phyloP scores from a whole-genome alignment of 1,140 invertebrate species.

The Diorhabda carinulata region DNA sequence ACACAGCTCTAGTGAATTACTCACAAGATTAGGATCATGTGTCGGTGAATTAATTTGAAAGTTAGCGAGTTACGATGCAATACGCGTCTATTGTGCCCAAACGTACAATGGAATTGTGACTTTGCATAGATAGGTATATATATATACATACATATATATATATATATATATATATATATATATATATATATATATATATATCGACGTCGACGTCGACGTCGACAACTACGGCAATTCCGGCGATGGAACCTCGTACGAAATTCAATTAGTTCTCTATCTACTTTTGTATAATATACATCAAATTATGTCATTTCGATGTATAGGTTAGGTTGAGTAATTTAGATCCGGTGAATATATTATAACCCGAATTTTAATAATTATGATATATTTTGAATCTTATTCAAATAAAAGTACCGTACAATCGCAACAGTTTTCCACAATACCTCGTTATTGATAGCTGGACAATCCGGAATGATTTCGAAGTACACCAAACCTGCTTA shows the following conservation, averaged over 20 bases:
- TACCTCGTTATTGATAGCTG: too few relatives aligned
- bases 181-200: too few relatives aligned
- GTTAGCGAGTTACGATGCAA: constrained; percentile 29
- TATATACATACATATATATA: background rate
- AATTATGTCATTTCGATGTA: constrained; percentile 6
- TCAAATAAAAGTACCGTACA: too few relatives aligned
- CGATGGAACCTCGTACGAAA: constrained; percentile 30
- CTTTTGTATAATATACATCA: constrained; percentile 30
- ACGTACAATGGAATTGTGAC: constrained; percentile 36
- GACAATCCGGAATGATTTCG: too few relatives aligned
- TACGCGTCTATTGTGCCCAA: constrained; percentile 18
- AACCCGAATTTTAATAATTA: too few relatives aligned
- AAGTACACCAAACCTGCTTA: too few relatives aligned
- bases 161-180: too few relatives aligned
- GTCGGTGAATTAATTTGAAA: constrained; percentile 31
- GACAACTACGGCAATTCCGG: constrained; percentile 23
- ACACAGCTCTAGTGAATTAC: constrained; percentile 7
- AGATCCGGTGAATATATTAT: too few relatives aligned
- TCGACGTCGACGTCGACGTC: constrained; percentile 16
- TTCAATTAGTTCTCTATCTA: constrained; percentile 34
- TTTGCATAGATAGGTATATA: constrained; percentile 34
- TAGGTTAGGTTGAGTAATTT: too few relatives aligned
- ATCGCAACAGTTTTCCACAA: too few relatives aligned
- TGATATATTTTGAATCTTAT: too few relatives aligned
- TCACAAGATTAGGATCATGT: constrained; percentile 12